phyloP scores from a whole-genome alignment of 37 sponge, comb jelly and placozoan species.

The Crambe crambe region DNA sequence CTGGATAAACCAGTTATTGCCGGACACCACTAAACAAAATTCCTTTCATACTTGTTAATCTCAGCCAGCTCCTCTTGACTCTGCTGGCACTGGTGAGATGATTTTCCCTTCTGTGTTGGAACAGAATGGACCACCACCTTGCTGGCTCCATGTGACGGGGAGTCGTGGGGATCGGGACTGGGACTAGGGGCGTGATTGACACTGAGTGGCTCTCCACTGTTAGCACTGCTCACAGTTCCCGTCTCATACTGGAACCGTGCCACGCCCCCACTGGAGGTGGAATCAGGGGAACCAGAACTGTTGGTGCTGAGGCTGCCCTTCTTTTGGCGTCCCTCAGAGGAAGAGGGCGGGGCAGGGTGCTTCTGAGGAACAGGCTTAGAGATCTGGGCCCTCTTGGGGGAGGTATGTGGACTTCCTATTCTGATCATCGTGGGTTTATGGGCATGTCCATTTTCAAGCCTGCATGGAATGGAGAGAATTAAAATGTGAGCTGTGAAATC shows the following conservation, averaged over 20 bases:
- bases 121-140: too few species aligned
- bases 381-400: background rate
- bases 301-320: background rate
- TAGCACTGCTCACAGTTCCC: background rate
- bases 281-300: conserved; percentile 24
- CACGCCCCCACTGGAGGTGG: conserved; percentile 12
- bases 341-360: background rate
- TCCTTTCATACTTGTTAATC: conserved; percentile 36
- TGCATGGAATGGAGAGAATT: background rate
- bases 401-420: background rate
- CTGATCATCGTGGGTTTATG: conserved; percentile 10
- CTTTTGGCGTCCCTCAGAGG: background rate
- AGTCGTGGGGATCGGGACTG: background rate
- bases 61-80: conserved; percentile 3
- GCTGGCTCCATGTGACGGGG: too few species aligned
- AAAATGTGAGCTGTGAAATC: background rate
- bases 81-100: background rate
- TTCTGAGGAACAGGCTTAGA: background rate
- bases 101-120: too few species aligned
- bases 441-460: background rate
- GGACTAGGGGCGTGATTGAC: background rate
- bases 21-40: background rate
- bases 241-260: background rate
- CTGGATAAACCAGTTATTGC: too few species aligned
- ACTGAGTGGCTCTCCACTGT: too few species aligned